Evolutionary conservation across 2,888 invertebrate species (phyloP).

Genomic region (Drosophila antonietae): DNA sequence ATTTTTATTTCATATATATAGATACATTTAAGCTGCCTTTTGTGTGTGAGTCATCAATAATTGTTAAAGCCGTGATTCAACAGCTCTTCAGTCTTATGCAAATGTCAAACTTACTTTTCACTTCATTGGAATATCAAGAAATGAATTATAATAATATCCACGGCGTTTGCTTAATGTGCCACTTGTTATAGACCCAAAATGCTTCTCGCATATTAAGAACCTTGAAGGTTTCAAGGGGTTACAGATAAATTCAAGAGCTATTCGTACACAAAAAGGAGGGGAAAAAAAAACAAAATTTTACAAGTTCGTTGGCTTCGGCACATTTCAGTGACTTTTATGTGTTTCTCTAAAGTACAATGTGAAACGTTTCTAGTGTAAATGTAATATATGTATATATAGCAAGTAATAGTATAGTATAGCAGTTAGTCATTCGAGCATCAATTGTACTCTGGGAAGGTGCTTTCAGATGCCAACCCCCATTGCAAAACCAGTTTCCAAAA

Average conservation of each 20-base stretch:
- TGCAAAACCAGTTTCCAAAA: slow-evolving; percentile 50
- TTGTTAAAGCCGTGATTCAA: slow-evolving; percentile 23
- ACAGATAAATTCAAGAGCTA: slow-evolving; percentile 18
- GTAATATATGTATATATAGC: neutral
- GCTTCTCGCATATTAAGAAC: slow-evolving; percentile 50
- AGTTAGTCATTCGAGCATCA: slow-evolving; percentile 34
- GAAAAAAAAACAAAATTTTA: slow-evolving; percentile 27
- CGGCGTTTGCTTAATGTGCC: slow-evolving; percentile 53
- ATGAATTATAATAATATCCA: slow-evolving; percentile 37
- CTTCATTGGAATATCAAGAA: slow-evolving; percentile 34
- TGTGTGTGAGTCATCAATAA: slow-evolving; percentile 21
- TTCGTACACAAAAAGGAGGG: slow-evolving; percentile 2
- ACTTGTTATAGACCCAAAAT: slow-evolving; percentile 51
- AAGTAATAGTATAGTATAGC: neutral
- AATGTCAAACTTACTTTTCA: slow-evolving; percentile 22
- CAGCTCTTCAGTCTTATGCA: slow-evolving; percentile 28
- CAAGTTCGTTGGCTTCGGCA: slow-evolving; percentile 68
- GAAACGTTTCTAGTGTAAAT: slow-evolving; percentile 9
- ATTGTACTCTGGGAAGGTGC: slow-evolving; percentile 14
- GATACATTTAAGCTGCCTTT: neutral
- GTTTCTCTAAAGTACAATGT: slow-evolving; percentile 4
- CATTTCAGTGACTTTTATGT: slow-evolving; percentile 10
- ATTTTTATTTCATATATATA: neutral
- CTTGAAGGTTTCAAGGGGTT: slow-evolving; percentile 2
- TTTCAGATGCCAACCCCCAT: slow-evolving; percentile 8